A percentile compares a stretch with the other conserved stretches of the same genome.
These are phyloP conservation scores for Mugil cephalus DNA, from an alignment of 2,113 vertebrate species.

Conservation along the genomic window DNA sequence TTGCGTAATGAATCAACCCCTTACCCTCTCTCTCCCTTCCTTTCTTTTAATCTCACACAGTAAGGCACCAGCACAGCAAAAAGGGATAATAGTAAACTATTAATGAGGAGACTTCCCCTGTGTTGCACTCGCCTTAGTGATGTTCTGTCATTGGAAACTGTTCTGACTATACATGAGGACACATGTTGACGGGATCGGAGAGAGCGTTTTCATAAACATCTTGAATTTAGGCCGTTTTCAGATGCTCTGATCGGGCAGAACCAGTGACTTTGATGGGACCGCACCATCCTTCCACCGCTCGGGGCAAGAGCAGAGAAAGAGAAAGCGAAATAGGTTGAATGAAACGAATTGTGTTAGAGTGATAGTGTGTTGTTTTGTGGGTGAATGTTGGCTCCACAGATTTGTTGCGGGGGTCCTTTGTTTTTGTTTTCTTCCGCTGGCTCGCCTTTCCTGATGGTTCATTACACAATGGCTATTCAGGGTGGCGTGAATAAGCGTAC, in stretches of 20 bases:
- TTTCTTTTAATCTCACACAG: conserved; percentile 14
- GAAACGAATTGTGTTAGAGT: not conserved
- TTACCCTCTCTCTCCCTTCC: conserved; percentile 1
- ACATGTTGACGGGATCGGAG: conserved; percentile 1
- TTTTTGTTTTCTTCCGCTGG: conserved; percentile 30
- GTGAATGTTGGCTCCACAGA: conserved; percentile 19
- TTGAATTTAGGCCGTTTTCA: not conserved
- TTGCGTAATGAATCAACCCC: conserved; percentile 70
- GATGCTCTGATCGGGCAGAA: not conserved
- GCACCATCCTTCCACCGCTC: not conserved
- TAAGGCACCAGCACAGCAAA: conserved; percentile 14
- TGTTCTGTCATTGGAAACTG: not conserved
- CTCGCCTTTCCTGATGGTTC: conserved; percentile 42
- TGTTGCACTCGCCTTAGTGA: conserved; percentile 18
- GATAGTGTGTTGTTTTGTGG: conserved; percentile 23
- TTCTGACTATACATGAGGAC: not conserved
- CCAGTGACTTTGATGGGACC: not conserved
- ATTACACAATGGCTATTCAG: conserved; percentile 41
- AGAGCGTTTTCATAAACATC: not conserved
- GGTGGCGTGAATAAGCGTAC: conserved; percentile 26
- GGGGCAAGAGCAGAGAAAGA: not conserved
- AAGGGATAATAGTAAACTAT: conserved; percentile 1
- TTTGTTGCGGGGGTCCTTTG: conserved; percentile 12
- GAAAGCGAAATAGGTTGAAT: conserved; percentile 5
- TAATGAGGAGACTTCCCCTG: not conserved